Percentiles rank a stretch among this genome's conserved stretches.
phyloP scores from a whole-genome alignment of 1,140 invertebrate genomes.

The Linepithema humile region DNA sequence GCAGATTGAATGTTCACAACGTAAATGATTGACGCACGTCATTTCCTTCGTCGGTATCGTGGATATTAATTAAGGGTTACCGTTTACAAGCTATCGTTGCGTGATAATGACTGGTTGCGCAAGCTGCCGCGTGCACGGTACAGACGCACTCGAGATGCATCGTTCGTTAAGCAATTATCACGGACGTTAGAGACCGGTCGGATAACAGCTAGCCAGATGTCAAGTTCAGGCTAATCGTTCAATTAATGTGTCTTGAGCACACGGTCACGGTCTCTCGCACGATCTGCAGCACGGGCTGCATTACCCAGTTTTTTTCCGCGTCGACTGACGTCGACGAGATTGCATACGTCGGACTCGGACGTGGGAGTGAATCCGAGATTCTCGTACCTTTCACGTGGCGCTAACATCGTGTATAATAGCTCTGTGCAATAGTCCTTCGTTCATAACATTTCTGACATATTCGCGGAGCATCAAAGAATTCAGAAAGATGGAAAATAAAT shows the following conservation, averaged over 20 bases:
- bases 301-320: slow-evolving; percentile 9
- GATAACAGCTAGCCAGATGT: slow-evolving; percentile 32
- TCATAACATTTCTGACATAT: neutral
- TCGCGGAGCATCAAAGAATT: neutral
- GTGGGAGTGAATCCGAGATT: neutral
- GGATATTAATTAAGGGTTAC: slow-evolving; percentile 42
- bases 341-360: neutral
- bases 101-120: slow-evolving; percentile 43
- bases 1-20: neutral
- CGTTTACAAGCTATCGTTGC: slow-evolving; percentile 28
- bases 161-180: slow-evolving; percentile 42
- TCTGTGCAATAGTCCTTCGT: neutral
- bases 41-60: neutral
- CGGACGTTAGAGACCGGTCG: slow-evolving; percentile 3
- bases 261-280: slow-evolving; percentile 31
- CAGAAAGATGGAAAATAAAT: neutral
- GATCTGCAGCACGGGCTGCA: slow-evolving; percentile 14
- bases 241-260: slow-evolving; percentile 45
- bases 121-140: neutral
- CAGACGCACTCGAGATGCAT: slow-evolving; percentile 30
- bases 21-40: neutral
- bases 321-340: neutral
- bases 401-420: neutral
- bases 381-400: neutral
- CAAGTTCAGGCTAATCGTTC: slow-evolving; percentile 60